These are phyloP conservation scores for Timandra comae DNA, from an alignment of 2,888 invertebrate genomes.

Conservation along the genomic window DNA sequence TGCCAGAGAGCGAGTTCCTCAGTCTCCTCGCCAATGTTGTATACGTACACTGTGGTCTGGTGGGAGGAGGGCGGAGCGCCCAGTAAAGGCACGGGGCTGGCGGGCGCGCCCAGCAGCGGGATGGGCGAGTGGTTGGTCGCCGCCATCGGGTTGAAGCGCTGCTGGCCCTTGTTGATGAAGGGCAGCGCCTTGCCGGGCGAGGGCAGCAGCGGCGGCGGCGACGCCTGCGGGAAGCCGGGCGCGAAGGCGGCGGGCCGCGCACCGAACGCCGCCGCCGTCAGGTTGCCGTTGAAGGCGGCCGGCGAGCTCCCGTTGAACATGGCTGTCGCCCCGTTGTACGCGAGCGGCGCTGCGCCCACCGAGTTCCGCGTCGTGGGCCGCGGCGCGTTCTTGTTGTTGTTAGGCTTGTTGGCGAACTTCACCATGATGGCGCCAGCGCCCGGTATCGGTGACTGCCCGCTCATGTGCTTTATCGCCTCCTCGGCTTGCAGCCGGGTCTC, in stretches of 20 bases:
- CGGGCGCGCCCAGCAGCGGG: constrained; percentile 62
- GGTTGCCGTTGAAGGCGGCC: constrained; percentile 56
- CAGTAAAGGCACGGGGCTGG: constrained; percentile 63
- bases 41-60: constrained; percentile 74
- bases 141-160: constrained; percentile 72
- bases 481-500: constrained; percentile 66
- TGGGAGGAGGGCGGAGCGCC: constrained; percentile 56
- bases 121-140: constrained; percentile 63
- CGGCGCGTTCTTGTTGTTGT: constrained; percentile 58
- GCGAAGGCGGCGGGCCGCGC: constrained; percentile 56
- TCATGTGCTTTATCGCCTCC: constrained; percentile 65
- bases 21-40: constrained; percentile 73
- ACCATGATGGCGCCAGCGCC: constrained; percentile 66
- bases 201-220: constrained; percentile 66
- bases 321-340: constrained; percentile 60
- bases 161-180: constrained; percentile 71
- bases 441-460: constrained; percentile 62
- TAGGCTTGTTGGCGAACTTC: constrained; percentile 72
- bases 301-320: constrained; percentile 58
- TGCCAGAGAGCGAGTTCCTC: constrained; percentile 74
- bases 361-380: constrained; percentile 53
- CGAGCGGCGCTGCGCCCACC: constrained; percentile 43
- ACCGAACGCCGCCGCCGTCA: constrained; percentile 59
- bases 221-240: constrained; percentile 62
- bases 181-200: constrained; percentile 72